Evolutionary conservation across 2,797 vertebrate genomes (phyloP), one percentile per base, ranked within the genome.

Genomic region (Xerus rutilus): DNA sequence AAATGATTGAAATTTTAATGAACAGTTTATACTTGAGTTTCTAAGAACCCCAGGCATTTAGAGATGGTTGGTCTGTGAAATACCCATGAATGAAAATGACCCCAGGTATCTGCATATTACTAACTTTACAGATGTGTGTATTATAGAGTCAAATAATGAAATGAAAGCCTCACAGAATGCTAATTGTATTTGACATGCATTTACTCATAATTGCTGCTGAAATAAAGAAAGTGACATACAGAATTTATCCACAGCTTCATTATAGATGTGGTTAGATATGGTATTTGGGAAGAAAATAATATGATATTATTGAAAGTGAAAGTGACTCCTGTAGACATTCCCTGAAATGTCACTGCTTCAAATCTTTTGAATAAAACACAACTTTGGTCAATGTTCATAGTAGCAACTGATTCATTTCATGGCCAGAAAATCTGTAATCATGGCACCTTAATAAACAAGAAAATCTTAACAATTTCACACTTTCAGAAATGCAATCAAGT

Each of bases 61-160:
- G 95, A 97, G 96, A 97, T 96, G 97, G 89, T 96, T 98, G 84
- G 64, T 96, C 87, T 98, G 92, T 97, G 97, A 95, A 97, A 98
- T 95, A 96, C 8, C 90, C 94, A 57, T 98, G 98, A 98, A 98
- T 98, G 96, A 98, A 98, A 98, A 98, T 98, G 97, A 98, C 96
- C 96, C 97, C 93, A 96, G 96, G 93, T 98, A 98, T 95, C 94
- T 96, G 93, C 97, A 97, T 52, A 89, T 45, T 91, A 96, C 90
- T 97, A 79, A 95, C 95, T 86, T 86, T 97, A 78, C 79, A 98
- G 95, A 89, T 97, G 92, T 93, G 94, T 93, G 93, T 81, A 92
- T 85, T 96, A 91, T 73, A 59, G 6, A 96, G 86, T 79, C 76
- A 97, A 97, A 97, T 97, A 97, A 98, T 96, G 95, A 98, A 97